Percentiles rank a stretch among this genome's conserved stretches.
Conservation (phyloP, 2,113 vertebrate genomes). For the Sula dactylatra region DNA sequence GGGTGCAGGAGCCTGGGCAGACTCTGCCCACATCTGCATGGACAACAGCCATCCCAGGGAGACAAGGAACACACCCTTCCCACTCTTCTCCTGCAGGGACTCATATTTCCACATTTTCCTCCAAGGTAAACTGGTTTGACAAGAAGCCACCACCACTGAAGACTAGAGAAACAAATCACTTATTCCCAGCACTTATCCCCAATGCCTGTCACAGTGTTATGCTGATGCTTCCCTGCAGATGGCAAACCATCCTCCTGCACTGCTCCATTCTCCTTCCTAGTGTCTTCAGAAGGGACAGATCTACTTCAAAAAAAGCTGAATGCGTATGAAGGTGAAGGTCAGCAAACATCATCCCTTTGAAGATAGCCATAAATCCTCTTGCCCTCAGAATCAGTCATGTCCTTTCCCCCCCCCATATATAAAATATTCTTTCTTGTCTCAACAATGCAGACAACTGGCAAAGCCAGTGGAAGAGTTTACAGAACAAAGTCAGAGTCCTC, state of each 20-base stretch:
- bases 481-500: not conserved
- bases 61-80: not conserved
- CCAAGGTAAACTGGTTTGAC: not conserved
- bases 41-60: not conserved
- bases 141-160: not conserved
- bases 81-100: not conserved
- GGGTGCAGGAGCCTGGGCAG: not conserved
- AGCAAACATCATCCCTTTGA: not conserved
- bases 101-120: not conserved
- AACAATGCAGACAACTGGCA: not conserved
- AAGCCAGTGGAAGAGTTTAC: not conserved
- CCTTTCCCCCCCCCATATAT: accelerated
- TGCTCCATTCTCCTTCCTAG: not conserved
- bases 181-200: not conserved
- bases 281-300: not conserved
- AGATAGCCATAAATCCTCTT: not conserved
- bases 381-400: not conserved
- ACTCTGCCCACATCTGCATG: not conserved
- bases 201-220: not conserved
- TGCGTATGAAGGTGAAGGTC: accelerated
- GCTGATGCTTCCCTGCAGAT: not conserved
- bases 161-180: not conserved
- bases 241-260: not conserved
- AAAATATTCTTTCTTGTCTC: not conserved
- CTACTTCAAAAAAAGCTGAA: not conserved